These are phyloP conservation scores for Aplidium turbinatum DNA, from an alignment of 23 tunicate species.

Conservation along the genomic window DNA sequence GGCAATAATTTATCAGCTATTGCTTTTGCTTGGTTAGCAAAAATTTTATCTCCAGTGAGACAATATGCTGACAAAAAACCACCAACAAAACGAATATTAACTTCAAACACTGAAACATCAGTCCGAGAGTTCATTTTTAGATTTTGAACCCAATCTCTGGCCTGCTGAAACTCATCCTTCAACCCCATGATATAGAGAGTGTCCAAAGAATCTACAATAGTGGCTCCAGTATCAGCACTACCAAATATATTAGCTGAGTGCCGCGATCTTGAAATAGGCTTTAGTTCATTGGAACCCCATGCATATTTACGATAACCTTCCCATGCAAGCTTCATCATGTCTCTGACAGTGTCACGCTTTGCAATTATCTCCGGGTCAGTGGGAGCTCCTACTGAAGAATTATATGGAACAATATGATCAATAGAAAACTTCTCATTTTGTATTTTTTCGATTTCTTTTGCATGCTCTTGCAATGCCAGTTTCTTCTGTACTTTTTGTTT, in stretches of 20 bases:
- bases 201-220: constrained; percentile 96
- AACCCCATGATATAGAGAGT: constrained; percentile 97
- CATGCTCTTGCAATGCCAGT: constrained; percentile 19
- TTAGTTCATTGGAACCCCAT: constrained; percentile 91
- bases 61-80: constrained; percentile 87
- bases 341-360: constrained; percentile 65
- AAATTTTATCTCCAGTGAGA: constrained; percentile 67
- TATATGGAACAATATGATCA: constrained; percentile 43
- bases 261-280: constrained; percentile 65
- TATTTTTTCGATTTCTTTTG: not conserved
- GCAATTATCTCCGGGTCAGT: constrained; percentile 62
- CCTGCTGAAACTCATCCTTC: constrained; percentile 83
- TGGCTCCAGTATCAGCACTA: constrained; percentile 96
- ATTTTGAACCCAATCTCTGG: constrained; percentile 60
- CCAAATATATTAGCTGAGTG: constrained; percentile 96
- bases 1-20: constrained; percentile 77
- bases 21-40: constrained; percentile 66
- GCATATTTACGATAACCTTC: constrained; percentile 80
- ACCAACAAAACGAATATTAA: constrained; percentile 93
- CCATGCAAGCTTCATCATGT: constrained; percentile 99
- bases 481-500: constrained; percentile 26
- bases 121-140: constrained; percentile 74
- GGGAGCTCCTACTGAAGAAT: constrained; percentile 70
- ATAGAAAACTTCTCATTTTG: not conserved
- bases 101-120: constrained; percentile 97